Evolutionary conservation across 2,113 vertebrate species (phyloP).

Genomic region (Harpagus bidentatus): DNA sequence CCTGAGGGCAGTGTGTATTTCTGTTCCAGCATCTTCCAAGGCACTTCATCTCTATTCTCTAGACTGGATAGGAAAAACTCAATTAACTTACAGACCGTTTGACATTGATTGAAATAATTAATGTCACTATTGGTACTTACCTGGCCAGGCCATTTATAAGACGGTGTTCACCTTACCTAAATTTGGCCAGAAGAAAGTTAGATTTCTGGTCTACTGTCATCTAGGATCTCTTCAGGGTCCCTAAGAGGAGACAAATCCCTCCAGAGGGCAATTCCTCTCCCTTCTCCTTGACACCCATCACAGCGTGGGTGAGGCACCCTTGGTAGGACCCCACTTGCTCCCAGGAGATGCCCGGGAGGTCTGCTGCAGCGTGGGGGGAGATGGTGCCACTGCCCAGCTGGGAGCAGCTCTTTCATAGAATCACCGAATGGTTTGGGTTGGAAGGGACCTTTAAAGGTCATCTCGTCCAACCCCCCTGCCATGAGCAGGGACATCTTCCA

Average conservation of each 20-base stretch:
- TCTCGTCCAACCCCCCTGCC: not conserved
- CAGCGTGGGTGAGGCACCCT: rapidly evolving
- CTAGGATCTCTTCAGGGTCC: not conserved
- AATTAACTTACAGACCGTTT: rapidly evolving
- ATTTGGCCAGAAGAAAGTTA: not conserved
- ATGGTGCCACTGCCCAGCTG: not conserved
- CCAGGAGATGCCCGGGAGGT: not conserved
- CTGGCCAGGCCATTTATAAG: not conserved
- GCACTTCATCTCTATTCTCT: not conserved
- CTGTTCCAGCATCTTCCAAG: not conserved
- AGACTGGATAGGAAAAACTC: not conserved
- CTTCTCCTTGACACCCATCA: rapidly evolving
- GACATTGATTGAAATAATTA: not conserved
- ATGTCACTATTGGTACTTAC: not conserved
- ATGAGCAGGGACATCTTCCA: rapidly evolving
- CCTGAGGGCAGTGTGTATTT: slow-evolving; percentile 27
- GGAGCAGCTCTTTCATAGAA: not conserved
- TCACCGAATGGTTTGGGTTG: not conserved
- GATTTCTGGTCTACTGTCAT: not conserved
- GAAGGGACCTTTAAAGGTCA: not conserved
- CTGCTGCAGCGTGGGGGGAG: not conserved
- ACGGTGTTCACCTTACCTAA: not conserved
- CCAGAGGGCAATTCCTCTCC: not conserved
- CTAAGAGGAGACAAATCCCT: not conserved
- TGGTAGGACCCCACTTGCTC: rapidly evolving